These are phyloP conservation scores for Helicoverpa zea DNA, from an alignment of 1,140 invertebrate genomes.

Conservation along the genomic window DNA sequence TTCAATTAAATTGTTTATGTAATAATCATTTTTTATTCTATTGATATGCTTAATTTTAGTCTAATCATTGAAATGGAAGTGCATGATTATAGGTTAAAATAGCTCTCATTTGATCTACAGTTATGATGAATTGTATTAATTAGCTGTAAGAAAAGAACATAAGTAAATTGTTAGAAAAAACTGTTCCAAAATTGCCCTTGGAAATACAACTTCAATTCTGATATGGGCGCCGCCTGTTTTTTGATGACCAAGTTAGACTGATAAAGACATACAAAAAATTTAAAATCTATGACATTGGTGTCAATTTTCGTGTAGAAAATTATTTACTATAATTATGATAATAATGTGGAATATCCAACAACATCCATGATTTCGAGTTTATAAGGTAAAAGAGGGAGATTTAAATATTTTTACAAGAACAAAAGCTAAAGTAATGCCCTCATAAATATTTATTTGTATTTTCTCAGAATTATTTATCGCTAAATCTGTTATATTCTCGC, in stretches of 20 bases:
- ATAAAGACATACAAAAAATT: constrained; percentile 65
- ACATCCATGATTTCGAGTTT: constrained; percentile 29
- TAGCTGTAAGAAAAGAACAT: constrained; percentile 73
- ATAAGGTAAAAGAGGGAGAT: constrained; percentile 37
- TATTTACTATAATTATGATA: constrained; percentile 51
- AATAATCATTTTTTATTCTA: constrained; percentile 84
- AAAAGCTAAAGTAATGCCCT: constrained; percentile 23
- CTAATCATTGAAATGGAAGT: constrained; percentile 81
- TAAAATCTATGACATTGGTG: constrained; percentile 60
- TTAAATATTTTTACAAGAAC: constrained; percentile 46
- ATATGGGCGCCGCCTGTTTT: constrained; percentile 73
- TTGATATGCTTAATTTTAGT: constrained; percentile 85
- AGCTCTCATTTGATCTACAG: constrained; percentile 73
- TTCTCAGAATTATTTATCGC: constrained; percentile 21
- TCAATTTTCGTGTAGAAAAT: constrained; percentile 67
- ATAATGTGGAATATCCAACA: constrained; percentile 39
- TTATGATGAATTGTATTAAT: constrained; percentile 70
- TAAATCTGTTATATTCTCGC: neutral
- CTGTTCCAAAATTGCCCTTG: constrained; percentile 63
- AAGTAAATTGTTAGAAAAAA: constrained; percentile 62
- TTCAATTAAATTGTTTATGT: constrained; percentile 85
- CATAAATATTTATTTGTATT: constrained; percentile 25
- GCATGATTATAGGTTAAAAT: constrained; percentile 78
- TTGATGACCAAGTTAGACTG: constrained; percentile 75
- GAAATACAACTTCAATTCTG: constrained; percentile 63